A percentile compares a stretch with the other conserved stretches of the same genome.
phyloP scores from a whole-genome alignment of 2,888 invertebrate genomes.

The Cosmorhoe ocellata region DNA sequence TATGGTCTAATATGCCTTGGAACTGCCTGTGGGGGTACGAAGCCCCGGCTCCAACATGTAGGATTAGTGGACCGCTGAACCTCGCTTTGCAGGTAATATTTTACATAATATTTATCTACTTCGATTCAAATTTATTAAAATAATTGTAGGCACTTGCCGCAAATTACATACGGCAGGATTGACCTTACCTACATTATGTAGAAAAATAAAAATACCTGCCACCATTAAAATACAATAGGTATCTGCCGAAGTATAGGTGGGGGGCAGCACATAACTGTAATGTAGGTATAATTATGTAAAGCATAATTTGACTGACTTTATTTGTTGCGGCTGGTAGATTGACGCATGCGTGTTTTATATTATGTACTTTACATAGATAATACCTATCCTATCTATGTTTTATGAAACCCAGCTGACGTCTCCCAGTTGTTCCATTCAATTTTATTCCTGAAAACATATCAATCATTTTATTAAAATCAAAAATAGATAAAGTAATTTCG shows the following conservation, averaged over 20 bases:
- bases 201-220: no score
- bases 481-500: no score
- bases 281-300: background rate
- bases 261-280: no score
- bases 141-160: no score
- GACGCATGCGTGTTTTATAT: slow-evolving; percentile 14
- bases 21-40: slow-evolving; percentile 78
- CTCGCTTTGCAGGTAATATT: slow-evolving; percentile 53
- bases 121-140: no score
- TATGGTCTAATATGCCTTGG: slow-evolving; percentile 74
- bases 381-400: background rate
- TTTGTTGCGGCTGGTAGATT: slow-evolving; percentile 10
- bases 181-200: no score
- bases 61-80: slow-evolving; percentile 70
- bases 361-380: background rate
- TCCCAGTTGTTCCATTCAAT: background rate
- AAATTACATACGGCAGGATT: no score
- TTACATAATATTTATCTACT: background rate
- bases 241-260: no score
- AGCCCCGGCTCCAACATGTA: slow-evolving; percentile 67
- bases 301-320: background rate
- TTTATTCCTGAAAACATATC: background rate
- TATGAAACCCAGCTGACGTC: background rate
- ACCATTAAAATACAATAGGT: no score
- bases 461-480: no score